Base-by-base conservation (phyloP, 2,797 vertebrate genomes). In the Leucoraja ocellata region DNA sequence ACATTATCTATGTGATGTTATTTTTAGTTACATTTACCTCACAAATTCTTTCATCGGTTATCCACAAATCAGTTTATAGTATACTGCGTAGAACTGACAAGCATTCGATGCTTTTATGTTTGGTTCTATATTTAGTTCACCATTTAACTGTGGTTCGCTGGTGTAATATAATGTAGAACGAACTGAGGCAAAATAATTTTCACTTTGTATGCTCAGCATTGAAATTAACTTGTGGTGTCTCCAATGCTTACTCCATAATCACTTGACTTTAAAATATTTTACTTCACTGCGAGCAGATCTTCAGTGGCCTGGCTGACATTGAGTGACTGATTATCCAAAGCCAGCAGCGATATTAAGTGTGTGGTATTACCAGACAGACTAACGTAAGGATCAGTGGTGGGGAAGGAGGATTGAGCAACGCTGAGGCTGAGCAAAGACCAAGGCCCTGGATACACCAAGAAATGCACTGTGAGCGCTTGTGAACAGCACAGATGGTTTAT, bases 41-140 rank as follows among this genome's bases (percentile, higher is more conserved):
- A 65, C 61, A 88, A 16, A 79, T 68, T 88, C n/a, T 88, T 65
- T 88, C n/a, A 88, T 65, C 84, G 32, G n/a, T 61, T 61, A 65
- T 32, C 61, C 28, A 88, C 61, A 65, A 65, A 65, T 63, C n/a
- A 88, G 61, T 88, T 88, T 88, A n/a, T 65, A 88, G n/a, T 32
- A 88, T 65, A 5, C n/a, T 32, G n/a, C 36, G 16, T 14, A 18
- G 65, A 63, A 88, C 84, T 88, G 84, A 65, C 28, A 88, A 32
- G 14, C 65, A 63, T 18, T n/a, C 8, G 68, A 5, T 65, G 28
- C 58, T 16, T 61, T 86, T 65, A 65, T 65, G 28, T 88, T 88
- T 65, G 18, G 1, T n/a, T 88, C 6, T 88, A 88, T 88, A 88
- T 18, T 32, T 65, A 36, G 61, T 68, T 25, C 13, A 83, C 54